Conservation (phyloP, 2,888 invertebrate genomes). For the Bruchidius siliquastri region DNA sequence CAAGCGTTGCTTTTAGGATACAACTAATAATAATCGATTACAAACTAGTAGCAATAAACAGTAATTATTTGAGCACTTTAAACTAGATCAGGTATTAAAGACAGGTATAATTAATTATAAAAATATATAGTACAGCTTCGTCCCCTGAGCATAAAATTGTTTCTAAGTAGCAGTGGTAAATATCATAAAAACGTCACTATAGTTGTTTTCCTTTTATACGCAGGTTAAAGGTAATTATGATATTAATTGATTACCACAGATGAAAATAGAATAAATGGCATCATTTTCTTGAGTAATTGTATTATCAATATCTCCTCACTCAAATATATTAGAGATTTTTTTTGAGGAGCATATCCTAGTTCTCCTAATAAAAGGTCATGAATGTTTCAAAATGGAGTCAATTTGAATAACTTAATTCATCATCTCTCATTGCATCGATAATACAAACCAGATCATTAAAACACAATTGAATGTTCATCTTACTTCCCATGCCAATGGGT, state of each 20-base stretch:
- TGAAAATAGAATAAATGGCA: slow-evolving; percentile 2
- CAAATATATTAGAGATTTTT: not conserved
- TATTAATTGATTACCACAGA: slow-evolving; percentile 24
- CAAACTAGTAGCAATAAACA: not conserved
- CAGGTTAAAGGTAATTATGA: slow-evolving; percentile 23
- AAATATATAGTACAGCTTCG: not conserved
- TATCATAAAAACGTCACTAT: slow-evolving; percentile 24
- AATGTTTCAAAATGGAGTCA: too few species aligned
- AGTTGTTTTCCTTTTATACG: slow-evolving; percentile 24
- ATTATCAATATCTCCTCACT: not conserved
- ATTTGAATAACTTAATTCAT: too few species aligned
- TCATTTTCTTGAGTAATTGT: slow-evolving; percentile 18
- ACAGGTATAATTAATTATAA: not conserved
- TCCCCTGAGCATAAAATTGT: slow-evolving; percentile 16
- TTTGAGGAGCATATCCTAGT: too few species aligned
- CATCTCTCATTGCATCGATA: too few species aligned
- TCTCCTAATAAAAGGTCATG: too few species aligned
- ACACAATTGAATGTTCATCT: too few species aligned
- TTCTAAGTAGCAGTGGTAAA: slow-evolving; percentile 18
- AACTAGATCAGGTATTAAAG: not conserved
- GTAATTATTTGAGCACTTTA: not conserved
- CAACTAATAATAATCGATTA: not conserved
- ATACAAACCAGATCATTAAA: too few species aligned
- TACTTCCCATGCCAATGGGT: too few species aligned
- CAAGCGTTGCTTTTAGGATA: not conserved